Conservation (phyloP, 2,113 vertebrate genomes). For the Mus spicilegus region DNA sequence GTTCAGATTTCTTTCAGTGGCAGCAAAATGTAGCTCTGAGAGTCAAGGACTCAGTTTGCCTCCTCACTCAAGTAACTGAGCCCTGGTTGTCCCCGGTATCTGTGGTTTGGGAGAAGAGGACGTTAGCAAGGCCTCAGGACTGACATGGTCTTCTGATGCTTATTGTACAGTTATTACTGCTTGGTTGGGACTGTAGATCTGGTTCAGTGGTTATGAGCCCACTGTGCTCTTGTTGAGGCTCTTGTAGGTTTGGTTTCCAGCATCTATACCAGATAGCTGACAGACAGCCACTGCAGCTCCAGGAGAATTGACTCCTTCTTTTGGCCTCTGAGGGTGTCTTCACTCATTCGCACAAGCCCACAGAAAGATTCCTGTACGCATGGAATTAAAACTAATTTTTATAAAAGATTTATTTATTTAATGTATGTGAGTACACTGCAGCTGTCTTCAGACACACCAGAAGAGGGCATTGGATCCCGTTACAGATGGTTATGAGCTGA, state of each 20-base stretch:
- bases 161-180: neutral
- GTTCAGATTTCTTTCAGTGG: neutral
- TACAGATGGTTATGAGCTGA: too few species aligned
- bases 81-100: neutral
- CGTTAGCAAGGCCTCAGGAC: neutral
- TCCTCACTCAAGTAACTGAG: neutral
- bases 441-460: too few species aligned
- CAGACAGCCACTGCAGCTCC: too few species aligned
- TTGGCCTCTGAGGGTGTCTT: neutral
- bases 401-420: too few species aligned
- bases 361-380: too few species aligned
- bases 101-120: neutral
- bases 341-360: neutral
- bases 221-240: neutral
- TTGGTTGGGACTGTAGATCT: neutral
- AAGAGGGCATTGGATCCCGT: too few species aligned
- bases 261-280: neutral
- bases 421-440: too few species aligned
- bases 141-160: neutral
- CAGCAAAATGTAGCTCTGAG: conserved; percentile 3
- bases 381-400: neutral
- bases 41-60: neutral
- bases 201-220: neutral
- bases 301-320: neutral
- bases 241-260: neutral